Evolutionary conservation across 2,797 vertebrate species (phyloP).

Genomic region (Propithecus perrieri): DNA sequence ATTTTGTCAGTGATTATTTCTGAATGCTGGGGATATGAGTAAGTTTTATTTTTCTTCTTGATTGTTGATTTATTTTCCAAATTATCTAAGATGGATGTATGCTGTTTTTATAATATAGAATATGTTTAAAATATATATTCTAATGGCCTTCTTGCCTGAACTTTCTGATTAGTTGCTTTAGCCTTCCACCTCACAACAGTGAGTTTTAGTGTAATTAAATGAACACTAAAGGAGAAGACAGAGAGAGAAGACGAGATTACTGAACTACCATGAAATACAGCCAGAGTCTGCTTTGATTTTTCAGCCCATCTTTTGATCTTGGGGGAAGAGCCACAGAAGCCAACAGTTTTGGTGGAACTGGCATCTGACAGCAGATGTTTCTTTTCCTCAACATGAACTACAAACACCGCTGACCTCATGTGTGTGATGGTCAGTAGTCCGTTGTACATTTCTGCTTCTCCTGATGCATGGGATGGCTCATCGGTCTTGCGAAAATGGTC

Average conservation of each 20-base stretch:
- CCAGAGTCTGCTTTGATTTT: conserved; percentile 19
- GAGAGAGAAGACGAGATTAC: neutral
- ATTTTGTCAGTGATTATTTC: neutral
- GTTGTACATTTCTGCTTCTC: neutral
- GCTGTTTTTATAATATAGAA: neutral
- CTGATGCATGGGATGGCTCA: neutral
- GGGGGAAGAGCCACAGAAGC: neutral
- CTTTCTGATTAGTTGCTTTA: neutral
- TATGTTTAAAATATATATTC: neutral
- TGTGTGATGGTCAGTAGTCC: neutral
- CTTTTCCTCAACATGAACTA: neutral
- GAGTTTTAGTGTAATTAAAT: neutral
- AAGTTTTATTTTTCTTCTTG: conserved; percentile 29
- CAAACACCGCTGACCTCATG: neutral
- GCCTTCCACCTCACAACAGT: neutral
- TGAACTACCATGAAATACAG: neutral
- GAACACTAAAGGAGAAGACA: neutral
- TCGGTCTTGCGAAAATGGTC: neutral
- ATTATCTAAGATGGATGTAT: neutral
- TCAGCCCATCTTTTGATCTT: neutral
- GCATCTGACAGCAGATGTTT: neutral
- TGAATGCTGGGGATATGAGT: neutral
- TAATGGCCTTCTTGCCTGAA: neutral
- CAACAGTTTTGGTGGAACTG: neutral
- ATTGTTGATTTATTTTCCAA: neutral